Evolutionary conservation across 2,888 invertebrate species (phyloP), one percentile per base, ranked within the genome.

Genomic region (Chymomyza fuscimana): DNA sequence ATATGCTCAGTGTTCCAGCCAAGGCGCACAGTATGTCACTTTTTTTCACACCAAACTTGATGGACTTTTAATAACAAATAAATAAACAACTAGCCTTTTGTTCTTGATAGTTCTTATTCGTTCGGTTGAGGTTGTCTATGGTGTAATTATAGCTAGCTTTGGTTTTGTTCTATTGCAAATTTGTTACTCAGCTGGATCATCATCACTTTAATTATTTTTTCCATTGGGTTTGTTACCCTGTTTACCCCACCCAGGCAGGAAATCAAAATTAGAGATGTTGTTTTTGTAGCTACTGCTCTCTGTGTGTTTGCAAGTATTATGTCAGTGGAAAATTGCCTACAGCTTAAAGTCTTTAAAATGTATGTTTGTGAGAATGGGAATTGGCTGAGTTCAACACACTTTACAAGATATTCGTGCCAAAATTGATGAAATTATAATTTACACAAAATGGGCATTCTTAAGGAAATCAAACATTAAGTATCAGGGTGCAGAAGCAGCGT

Each of bases 261-360:
- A 85, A 70, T 80, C 64, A 64, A 77, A 86, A 81, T 88, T 83
- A 65, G 67, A 72, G 63, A 61, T 63, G 25, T 65, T 54, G 22
- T 54, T 54, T 7, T 54, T 54, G 54, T 19, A 54, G 9, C 15
- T 54, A 54, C 7, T 19, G 19, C 19, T 54, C 7, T 54, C 54
- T 12, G 16, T 19, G n/a, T 25, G 25, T 16, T 51, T 51, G 7
- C 10, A 1, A 36, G 51, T 54, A 52, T 52, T 19, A 54, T 54
- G 54, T 54, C 54, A 54, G 54, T n/a, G 54, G n/a, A 7, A 54
- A 54, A 54, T 54, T 54, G 54, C 7, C 22, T 19, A n/a, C 7
- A 54, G 16, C 16, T 54, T n/a, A 54, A 7, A 54, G 40, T 46
- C 40, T 46, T 46, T 12, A 0, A 46, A 46, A 46, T 46, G 32